Percentiles rank a stretch among this genome's conserved stretches.
Conservation (phyloP, 2,888 invertebrate genomes). For the Blastobasis lacticolella region DNA sequence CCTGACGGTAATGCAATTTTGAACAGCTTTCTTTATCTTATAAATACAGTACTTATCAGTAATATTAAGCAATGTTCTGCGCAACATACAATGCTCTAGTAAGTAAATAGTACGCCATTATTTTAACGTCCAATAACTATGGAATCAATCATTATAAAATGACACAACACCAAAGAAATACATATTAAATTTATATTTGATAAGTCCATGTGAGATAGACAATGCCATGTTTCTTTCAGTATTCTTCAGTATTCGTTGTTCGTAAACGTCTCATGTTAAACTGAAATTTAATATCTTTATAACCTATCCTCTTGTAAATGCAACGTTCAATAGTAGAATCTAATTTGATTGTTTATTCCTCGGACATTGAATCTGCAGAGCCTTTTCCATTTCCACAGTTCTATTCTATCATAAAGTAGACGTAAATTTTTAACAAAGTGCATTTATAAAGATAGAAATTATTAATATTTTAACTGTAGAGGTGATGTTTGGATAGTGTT, state of each 20-base stretch:
- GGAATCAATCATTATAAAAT: slow-evolving; percentile 45
- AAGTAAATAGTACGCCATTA: slow-evolving; percentile 45
- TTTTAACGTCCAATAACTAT: slow-evolving; percentile 66
- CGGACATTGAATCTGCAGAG: too few species aligned
- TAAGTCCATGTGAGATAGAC: slow-evolving; percentile 54
- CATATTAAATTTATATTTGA: slow-evolving; percentile 24
- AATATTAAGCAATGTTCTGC: slow-evolving; percentile 21
- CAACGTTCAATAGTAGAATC: too few species aligned
- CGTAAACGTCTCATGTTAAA: slow-evolving; percentile 24
- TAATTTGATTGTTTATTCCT: too few species aligned
- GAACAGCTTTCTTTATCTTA: too few species aligned
- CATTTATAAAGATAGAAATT: slow-evolving; percentile 67
- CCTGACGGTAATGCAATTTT: too few species aligned
- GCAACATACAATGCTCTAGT: slow-evolving; percentile 26
- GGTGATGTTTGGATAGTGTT: slow-evolving; percentile 58
- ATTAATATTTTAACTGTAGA: slow-evolving; percentile 55
- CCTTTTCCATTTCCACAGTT: slow-evolving; percentile 9
- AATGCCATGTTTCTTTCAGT: slow-evolving; percentile 63
- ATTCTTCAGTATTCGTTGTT: slow-evolving; percentile 54
- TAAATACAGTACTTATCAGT: too few species aligned
- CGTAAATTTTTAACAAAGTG: slow-evolving; percentile 61
- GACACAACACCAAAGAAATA: slow-evolving; percentile 72
- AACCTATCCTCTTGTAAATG: too few species aligned
- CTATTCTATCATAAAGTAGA: slow-evolving; percentile 38
- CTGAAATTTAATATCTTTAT: not conserved